Evolutionary conservation across 2,797 vertebrate genomes (phyloP), one percentile per base, ranked within the genome.

Genomic region (Columba guinea): DNA sequence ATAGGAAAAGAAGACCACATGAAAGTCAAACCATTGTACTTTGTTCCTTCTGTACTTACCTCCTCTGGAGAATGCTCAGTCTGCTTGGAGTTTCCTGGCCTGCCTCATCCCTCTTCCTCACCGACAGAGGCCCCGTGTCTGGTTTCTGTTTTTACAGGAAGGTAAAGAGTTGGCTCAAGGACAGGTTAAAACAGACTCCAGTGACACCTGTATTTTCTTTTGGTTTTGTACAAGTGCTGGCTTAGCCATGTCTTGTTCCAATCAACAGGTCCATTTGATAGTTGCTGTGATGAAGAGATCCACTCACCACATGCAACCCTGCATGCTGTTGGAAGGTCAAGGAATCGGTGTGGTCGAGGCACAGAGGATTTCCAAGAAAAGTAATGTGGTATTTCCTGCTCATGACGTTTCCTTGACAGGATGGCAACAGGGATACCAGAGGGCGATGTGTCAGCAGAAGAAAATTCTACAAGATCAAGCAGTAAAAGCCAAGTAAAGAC

Each of bases 401-500:
- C 20, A 0, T 2, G 0, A 32, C 51, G 14, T 90, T 86, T 67
- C 11, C 49, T 37, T 74, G 90, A 28, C 69, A 67, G 92, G 60
- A 30, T 55, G 49, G 49, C n/a, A 23, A 77, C 56, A 84, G 9
- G 17, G 30, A 68, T 76, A 53, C 60, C 8, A 41, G 93, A 22
- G 56, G 83, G 82, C 2, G 3, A 52, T 13, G 23, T 70, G 49
- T 44, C 53, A 58, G 51, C 71, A 68, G 44, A 55, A 48, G 78
- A 87, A 53, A 32, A 11, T n/a, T 62, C 7, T 0, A 2, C 49
- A n/a, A 32, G 35, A 2, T 39, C 13, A n/a, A 51, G 26, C 11
- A 0, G 10, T 37, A n/a, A 44, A 35, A 56, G 46, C 26, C 6
- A 35, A 23, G 23, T 5, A 22, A 1, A 1, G 39, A 32, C 15